phyloP scores from a whole-genome alignment of 1,140 invertebrate genomes.

The Thrips palmi region DNA sequence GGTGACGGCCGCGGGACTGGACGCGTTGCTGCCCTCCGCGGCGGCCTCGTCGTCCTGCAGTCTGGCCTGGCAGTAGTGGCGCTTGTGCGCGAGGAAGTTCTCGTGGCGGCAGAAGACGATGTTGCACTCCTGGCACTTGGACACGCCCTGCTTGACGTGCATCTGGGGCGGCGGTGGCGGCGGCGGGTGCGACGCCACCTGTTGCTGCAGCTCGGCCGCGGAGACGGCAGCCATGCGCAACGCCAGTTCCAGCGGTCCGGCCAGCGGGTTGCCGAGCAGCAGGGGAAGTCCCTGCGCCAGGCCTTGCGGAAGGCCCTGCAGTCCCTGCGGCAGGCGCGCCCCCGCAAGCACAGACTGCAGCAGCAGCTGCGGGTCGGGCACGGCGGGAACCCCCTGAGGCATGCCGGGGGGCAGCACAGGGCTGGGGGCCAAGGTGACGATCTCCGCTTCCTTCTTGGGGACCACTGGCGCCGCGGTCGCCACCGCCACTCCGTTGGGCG shows the following conservation, averaged over 20 bases:
- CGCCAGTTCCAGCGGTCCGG: slow-evolving; percentile 37
- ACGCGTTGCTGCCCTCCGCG: slow-evolving; percentile 18
- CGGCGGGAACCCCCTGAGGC: background rate
- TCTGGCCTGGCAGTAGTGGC: slow-evolving; percentile 78
- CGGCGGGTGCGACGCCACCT: too few relatives aligned
- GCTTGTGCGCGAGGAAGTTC: slow-evolving; percentile 85
- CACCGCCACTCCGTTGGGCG: slow-evolving; percentile 24
- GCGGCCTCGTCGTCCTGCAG: slow-evolving; percentile 29
- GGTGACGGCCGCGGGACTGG: slow-evolving; percentile 14
- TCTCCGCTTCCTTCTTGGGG: background rate
- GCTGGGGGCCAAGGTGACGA: background rate
- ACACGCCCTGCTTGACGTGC: slow-evolving; percentile 64
- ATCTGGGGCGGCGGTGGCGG: slow-evolving; percentile 39
- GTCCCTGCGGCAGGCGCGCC: too few relatives aligned
- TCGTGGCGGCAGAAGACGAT: slow-evolving; percentile 94
- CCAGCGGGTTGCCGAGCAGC: too few relatives aligned
- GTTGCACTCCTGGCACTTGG: slow-evolving; percentile 88
- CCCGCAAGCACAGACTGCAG: background rate
- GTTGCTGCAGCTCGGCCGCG: too few relatives aligned
- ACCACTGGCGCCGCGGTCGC: background rate
- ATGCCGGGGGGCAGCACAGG: background rate
- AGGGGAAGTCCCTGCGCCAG: too few relatives aligned
- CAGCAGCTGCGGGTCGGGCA: background rate
- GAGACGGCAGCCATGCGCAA: slow-evolving; percentile 35
- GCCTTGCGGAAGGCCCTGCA: too few relatives aligned